Conservation (phyloP, 2,888 invertebrate species). For the Hydraecia micacea region DNA sequence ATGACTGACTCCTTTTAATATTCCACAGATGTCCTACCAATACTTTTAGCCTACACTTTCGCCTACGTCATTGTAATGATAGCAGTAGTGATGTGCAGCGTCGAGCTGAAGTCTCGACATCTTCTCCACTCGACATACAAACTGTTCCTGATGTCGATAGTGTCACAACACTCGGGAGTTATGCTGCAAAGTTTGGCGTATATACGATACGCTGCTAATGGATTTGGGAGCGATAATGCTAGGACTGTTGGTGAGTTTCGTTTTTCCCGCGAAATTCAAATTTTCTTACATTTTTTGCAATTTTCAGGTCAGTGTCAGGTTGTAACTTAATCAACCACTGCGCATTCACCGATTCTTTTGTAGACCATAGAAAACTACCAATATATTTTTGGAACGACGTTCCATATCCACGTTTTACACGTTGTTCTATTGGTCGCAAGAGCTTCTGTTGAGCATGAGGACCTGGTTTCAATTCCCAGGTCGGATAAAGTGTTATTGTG, state of each 20-base stretch:
- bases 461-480: too few relatives aligned
- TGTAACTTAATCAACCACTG: too few relatives aligned
- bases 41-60: slow-evolving; percentile 93
- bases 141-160: slow-evolving; percentile 93
- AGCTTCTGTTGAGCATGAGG: too few relatives aligned
- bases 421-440: too few relatives aligned
- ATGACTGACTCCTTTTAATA: neutral
- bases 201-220: slow-evolving; percentile 94
- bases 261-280: too few relatives aligned
- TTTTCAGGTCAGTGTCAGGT: too few relatives aligned
- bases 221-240: slow-evolving; percentile 90
- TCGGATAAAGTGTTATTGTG: too few relatives aligned
- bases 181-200: slow-evolving; percentile 93
- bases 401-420: too few relatives aligned
- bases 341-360: too few relatives aligned
- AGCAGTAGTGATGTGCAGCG: slow-evolving; percentile 93
- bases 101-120: slow-evolving; percentile 94
- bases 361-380: too few relatives aligned
- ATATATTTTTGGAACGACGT: too few relatives aligned
- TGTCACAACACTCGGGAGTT: slow-evolving; percentile 93
- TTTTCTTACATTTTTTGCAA: too few relatives aligned
- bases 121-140: slow-evolving; percentile 97
- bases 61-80: slow-evolving; percentile 93
- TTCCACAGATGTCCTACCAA: slow-evolving; percentile 95
- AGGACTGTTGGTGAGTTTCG: slow-evolving; percentile 85